Conservation (phyloP, 64 coral and sea anemone species). For the Astreopora myriophthalma region DNA sequence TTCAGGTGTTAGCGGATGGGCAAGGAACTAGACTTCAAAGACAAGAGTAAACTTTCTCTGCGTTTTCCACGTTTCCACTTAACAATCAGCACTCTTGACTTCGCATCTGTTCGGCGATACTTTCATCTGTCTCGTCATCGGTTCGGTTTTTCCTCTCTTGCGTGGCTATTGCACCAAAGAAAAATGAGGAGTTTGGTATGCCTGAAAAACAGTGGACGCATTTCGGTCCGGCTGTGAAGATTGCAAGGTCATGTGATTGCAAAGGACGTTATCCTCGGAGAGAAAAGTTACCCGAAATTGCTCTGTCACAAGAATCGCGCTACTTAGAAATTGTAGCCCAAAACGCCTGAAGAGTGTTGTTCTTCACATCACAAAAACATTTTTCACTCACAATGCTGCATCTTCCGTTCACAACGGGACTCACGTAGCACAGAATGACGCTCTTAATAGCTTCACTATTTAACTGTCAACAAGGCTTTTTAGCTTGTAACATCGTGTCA, state of each 20-base stretch:
- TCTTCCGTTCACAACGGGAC: neutral
- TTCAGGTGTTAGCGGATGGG: neutral
- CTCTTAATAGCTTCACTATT: neutral
- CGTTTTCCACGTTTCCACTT: neutral
- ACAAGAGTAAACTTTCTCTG: neutral
- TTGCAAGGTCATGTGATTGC: too few relatives aligned
- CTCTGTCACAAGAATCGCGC: neutral
- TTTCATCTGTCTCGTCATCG: neutral
- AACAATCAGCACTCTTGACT: neutral
- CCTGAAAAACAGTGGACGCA: too few relatives aligned
- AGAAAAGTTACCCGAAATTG: neutral
- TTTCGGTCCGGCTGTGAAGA: too few relatives aligned
- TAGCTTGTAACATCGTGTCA: too few relatives aligned
- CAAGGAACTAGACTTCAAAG: neutral
- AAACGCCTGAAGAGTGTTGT: neutral
- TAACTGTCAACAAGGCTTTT: neutral
- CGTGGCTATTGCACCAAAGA: slow-evolving; percentile 23
- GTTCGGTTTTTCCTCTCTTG: neutral
- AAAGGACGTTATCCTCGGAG: too few relatives aligned
- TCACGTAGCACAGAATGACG: neutral
- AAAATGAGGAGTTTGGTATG: neutral
- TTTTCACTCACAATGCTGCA: neutral
- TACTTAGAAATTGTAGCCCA: neutral
- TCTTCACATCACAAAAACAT: neutral
- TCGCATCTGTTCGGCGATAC: neutral